Conservation (phyloP, 2,797 vertebrate species). For the Oryzias sinensis region DNA sequence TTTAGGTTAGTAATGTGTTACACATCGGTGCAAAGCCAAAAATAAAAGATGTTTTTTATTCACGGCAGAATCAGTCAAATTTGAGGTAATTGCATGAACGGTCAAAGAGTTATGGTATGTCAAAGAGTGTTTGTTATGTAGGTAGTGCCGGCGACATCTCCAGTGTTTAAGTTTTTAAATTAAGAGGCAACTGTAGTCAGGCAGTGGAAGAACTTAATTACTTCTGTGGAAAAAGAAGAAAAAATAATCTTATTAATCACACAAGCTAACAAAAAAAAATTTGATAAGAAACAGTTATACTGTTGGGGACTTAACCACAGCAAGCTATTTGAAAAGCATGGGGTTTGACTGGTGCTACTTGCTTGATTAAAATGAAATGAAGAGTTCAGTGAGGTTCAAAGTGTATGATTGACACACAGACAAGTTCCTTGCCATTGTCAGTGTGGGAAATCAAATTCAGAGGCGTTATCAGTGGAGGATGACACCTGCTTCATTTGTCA, state of each 20-base stretch:
- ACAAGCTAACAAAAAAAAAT: neutral
- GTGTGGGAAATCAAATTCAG: constrained; percentile 24
- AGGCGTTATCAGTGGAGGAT: constrained; percentile 1
- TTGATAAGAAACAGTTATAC: neutral
- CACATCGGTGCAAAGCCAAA: too few relatives aligned
- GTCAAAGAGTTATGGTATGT: too few relatives aligned
- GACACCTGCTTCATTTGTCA: constrained; percentile 28
- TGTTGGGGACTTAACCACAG: constrained; percentile 12
- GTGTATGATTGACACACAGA: constrained; percentile 25
- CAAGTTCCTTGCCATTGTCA: constrained; percentile 1
- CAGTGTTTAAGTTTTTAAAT: too few relatives aligned
- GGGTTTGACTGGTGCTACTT: neutral
- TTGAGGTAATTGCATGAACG: too few relatives aligned
- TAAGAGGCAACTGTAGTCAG: neutral
- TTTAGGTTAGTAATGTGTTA: too few relatives aligned
- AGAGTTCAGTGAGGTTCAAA: constrained; percentile 40
- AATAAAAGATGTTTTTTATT: too few relatives aligned
- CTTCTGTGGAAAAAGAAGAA: neutral
- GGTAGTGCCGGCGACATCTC: too few relatives aligned
- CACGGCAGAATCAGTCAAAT: too few relatives aligned
- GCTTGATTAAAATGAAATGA: constrained; percentile 31
- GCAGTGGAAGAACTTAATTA: neutral
- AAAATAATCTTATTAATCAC: constrained; percentile 1
- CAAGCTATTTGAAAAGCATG: constrained; percentile 28
- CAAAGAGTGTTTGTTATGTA: too few relatives aligned